Evolutionary conservation across 2,888 invertebrate species (phyloP), one percentile per base, ranked within the genome.

Genomic region (Conomelus anceps): DNA sequence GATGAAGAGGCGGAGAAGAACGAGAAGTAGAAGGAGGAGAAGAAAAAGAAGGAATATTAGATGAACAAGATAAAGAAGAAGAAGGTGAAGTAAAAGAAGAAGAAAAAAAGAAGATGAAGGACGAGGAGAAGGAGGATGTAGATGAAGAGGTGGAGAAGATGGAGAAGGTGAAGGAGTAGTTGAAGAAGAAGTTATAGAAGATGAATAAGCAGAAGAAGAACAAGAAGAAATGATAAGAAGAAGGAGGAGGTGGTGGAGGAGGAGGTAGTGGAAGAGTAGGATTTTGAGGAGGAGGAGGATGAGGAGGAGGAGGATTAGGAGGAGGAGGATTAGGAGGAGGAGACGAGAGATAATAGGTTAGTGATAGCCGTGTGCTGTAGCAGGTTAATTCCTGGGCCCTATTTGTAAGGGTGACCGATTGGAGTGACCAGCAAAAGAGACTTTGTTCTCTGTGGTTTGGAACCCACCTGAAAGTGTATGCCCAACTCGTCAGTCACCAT

Each of bases 181-280:
- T n/a, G n/a, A n/a, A n/a, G n/a, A n/a, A n/a, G n/a, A n/a, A n/a
- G n/a, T n/a, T n/a, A n/a, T n/a, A n/a, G n/a, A n/a, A n/a, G n/a
- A n/a, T n/a, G n/a, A n/a, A n/a, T n/a, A n/a, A n/a, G n/a, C n/a
- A n/a, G n/a, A 88, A 88, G 89, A 90, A 90, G 89, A 90, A 89
- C 87, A 90, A 90, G 89, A 89, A 85, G 34, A 89, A 88, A 86
- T 29, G 85, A 88, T 89, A 89, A 88, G n/a, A n/a, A n/a, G n/a
- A n/a, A n/a, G n/a, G n/a, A n/a, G n/a, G n/a, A n/a, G n/a, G n/a
- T n/a, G n/a, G n/a, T n/a, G n/a, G n/a, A n/a, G n/a, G n/a, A n/a
- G n/a, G n/a, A n/a, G n/a, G n/a, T 17, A 34, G 34, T 11, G 17
- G 1, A 34, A 17, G 17, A 6, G 6, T n/a, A n/a, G n/a, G n/a